Evolutionary conservation across 2,797 vertebrate species (phyloP), one percentile per base, ranked within the genome.

Genomic region (Sardinella longiceps): DNA sequence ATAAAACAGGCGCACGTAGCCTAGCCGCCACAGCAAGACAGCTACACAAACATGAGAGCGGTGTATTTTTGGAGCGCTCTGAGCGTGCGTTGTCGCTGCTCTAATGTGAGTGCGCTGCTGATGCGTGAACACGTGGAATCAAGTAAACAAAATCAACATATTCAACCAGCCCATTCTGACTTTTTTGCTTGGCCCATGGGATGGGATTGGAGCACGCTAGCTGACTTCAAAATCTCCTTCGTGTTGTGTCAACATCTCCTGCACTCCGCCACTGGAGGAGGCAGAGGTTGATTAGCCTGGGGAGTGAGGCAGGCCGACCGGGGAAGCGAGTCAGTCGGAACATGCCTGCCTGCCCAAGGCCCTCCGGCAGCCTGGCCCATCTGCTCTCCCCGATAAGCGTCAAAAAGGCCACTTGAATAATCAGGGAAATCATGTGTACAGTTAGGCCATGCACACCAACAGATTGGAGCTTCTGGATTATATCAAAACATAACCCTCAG

Each of bases 281-380:
- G 37, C 37, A 39, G 18, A 43, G 70, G 70, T 39, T 77, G 70
- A 84, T 23, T 39, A 90, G 90, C 88, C 66, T 83, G 85, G 85
- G 84, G 81, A 45, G 80, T 70, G 30, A 30, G 60, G 51, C 83
- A n/a, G n/a, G n/a, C n/a, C n/a, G n/a, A n/a, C n/a, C 9, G 51
- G 86, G 74, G 63, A 70, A 82, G 33, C 51, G 6, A 50, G n/a
- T 84, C 80, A 50, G n/a, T 84, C 80, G 81, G 23, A 80, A 25
- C 20, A 81, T 28, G 74, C 83, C 23, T 28, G 74, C 83, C 23
- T 1, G 39, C 30, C 46, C 70, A 10, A 5, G 25, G 43, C 82
- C 82, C 48, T 15, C 50, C 20, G 84, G 66, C 81, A 80, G 80
- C 53, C 56, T 85, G 82, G 66, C 70, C 80, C 80, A 81, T 82